phyloP scores from a whole-genome alignment of 2,113 vertebrate genomes.

The Mystacornis crossleyi region DNA sequence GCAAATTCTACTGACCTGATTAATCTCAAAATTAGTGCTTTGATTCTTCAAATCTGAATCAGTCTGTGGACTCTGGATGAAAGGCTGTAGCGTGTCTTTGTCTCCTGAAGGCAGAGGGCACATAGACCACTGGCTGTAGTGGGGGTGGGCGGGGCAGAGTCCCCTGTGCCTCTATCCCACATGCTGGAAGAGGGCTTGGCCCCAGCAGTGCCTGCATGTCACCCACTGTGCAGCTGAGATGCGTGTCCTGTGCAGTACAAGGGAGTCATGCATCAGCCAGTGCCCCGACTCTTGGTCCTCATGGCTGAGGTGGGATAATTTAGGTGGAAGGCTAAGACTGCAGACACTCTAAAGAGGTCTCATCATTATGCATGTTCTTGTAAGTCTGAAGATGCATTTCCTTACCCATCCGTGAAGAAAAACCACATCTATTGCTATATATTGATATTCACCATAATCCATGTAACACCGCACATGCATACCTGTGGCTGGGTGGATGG shows the following conservation, averaged over 20 bases:
- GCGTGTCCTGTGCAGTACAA: not conserved
- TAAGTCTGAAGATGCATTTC: not conserved
- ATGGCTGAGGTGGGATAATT: not conserved
- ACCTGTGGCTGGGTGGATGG: fast-evolving
- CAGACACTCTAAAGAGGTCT: not conserved
- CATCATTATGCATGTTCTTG: not conserved
- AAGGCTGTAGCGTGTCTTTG: not conserved
- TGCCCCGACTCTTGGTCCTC: not conserved
- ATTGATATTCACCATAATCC: not conserved
- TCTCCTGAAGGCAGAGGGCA: not conserved
- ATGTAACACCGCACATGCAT: not conserved
- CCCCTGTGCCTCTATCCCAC: not conserved
- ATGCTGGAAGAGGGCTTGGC: fast-evolving
- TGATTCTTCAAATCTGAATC: not conserved
- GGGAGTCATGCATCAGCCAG: not conserved
- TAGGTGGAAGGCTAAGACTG: not conserved
- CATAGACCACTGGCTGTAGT: fast-evolving
- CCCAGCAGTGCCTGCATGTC: not conserved
- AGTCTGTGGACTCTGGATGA: not conserved
- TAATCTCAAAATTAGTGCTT: not conserved
- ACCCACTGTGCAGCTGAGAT: not conserved
- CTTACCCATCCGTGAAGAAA: not conserved
- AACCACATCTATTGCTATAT: not conserved
- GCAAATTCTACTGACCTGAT: not conserved
- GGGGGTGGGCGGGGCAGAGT: fast-evolving